A percentile compares a stretch with the other conserved stretches of the same genome.
phyloP scores from a whole-genome alignment of 2,797 vertebrate genomes.

The Bradypus variegatus region DNA sequence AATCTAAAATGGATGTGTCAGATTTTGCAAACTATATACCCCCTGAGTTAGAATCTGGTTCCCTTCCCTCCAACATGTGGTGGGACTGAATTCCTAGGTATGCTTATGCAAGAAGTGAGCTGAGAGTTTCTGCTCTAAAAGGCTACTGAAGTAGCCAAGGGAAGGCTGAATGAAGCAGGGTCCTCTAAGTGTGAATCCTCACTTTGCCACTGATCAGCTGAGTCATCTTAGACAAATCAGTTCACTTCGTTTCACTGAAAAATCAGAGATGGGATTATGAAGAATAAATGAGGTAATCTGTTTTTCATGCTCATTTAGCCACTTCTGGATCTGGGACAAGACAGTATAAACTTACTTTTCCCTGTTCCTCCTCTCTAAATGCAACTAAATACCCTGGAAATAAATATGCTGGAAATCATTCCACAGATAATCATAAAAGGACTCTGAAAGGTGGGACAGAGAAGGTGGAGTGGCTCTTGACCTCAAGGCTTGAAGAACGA shows the following conservation, averaged over 20 bases:
- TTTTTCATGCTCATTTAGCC: neutral
- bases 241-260: slow-evolving; percentile 10
- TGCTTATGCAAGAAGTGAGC: neutral
- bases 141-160: too few relatives aligned
- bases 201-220: neutral
- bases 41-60: neutral
- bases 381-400: neutral
- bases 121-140: neutral
- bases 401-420: neutral
- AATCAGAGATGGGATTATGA: neutral
- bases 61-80: neutral
- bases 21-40: neutral
- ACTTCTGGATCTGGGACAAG: neutral
- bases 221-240: neutral
- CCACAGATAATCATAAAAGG: neutral
- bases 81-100: neutral
- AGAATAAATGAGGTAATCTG: neutral
- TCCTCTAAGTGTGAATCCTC: neutral
- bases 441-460: neutral
- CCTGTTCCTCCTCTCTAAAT: neutral
- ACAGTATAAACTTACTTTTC: neutral
- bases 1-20: neutral
- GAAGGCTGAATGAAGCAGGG: neutral
- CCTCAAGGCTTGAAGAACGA: neutral
- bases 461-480: neutral